Conservation (phyloP, 2,797 vertebrate species). For the Gambusia yucatana region DNA sequence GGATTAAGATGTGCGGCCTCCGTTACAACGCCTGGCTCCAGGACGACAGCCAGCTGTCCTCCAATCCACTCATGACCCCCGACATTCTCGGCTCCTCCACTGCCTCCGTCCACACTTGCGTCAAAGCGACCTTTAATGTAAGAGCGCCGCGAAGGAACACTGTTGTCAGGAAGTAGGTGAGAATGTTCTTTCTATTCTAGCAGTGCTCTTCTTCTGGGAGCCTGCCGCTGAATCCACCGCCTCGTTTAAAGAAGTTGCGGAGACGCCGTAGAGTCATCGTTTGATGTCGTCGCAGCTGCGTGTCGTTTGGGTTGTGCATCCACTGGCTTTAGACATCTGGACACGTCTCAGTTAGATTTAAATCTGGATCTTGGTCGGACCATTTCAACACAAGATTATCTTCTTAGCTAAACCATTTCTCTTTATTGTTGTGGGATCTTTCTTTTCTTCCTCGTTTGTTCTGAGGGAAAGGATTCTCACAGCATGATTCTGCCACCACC, state of each 20-base stretch:
- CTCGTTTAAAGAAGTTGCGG: neutral
- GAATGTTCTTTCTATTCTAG: neutral
- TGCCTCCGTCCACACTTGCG: constrained; percentile 92
- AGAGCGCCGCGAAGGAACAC: constrained; percentile 49
- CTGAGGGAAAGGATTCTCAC: neutral
- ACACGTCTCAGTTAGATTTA: neutral
- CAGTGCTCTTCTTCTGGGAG: neutral
- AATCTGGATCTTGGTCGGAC: neutral
- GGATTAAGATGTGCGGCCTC: constrained; percentile 97
- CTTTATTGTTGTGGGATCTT: neutral
- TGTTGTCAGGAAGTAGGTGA: constrained; percentile 13
- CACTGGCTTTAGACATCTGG: neutral
- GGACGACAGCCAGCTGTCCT: constrained; percentile 97
- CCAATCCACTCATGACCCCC: constrained; percentile 97
- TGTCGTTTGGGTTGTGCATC: neutral
- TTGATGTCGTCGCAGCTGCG: neutral
- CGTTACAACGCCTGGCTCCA: constrained; percentile 97
- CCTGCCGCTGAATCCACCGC: neutral
- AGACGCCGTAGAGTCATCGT: neutral
- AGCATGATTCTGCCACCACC: neutral
- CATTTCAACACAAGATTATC: neutral
- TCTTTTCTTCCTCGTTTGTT: too few species aligned
- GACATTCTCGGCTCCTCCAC: constrained; percentile 94
- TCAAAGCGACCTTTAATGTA: constrained; percentile 98
- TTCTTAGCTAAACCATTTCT: neutral